Conservation (phyloP, 1,140 invertebrate species). For the Hyphantria cunea region DNA sequence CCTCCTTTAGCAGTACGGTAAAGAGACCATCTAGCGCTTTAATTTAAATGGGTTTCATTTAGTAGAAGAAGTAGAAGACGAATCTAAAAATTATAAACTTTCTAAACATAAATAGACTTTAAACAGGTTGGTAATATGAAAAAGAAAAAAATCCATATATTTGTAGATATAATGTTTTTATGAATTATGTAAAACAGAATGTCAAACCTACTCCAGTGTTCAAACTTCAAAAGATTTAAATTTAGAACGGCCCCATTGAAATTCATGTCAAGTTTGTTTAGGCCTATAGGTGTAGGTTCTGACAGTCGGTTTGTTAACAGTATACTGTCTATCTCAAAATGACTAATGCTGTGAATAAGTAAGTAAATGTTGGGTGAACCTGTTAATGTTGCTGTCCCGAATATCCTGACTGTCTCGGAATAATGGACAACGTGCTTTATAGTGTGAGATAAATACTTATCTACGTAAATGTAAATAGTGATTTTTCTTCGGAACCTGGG, state of each 20-base stretch:
- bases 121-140: too few relatives aligned
- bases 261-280: conserved; percentile 49
- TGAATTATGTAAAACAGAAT: neutral
- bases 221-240: conserved; percentile 14
- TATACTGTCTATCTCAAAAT: conserved; percentile 32
- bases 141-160: too few relatives aligned
- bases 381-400: conserved; percentile 32
- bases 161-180: too few relatives aligned
- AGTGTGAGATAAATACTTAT: conserved; percentile 23
- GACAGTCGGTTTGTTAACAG: conserved; percentile 36
- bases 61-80: too few relatives aligned
- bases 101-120: too few relatives aligned
- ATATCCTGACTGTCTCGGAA: conserved; percentile 8
- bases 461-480: conserved; percentile 27
- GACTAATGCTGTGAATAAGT: conserved; percentile 42
- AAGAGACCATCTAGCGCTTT: too few relatives aligned
- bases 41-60: too few relatives aligned
- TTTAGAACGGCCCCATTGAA: conserved; percentile 32
- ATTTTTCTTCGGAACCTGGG: conserved; percentile 11
- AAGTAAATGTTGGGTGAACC: conserved; percentile 28
- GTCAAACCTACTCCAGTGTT: neutral
- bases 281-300: conserved; percentile 34
- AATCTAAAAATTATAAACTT: too few relatives aligned
- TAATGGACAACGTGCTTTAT: conserved; percentile 25
- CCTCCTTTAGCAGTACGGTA: too few relatives aligned